Evolutionary conservation across 2,888 invertebrate species (phyloP).

Genomic region (Cetonia aurata): DNA sequence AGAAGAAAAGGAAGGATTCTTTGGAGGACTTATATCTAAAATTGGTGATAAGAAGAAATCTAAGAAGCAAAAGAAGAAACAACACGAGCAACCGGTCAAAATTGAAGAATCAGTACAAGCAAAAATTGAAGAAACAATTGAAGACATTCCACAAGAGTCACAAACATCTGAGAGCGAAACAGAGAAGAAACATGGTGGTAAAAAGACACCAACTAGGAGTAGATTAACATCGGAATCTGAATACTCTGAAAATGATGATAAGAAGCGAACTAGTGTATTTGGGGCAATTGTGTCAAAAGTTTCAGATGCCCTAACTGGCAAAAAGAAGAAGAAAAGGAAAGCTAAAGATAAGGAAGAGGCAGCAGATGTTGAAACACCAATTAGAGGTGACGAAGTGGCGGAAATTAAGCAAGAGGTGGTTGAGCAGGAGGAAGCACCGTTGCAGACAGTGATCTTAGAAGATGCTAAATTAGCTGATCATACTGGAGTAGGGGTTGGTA

Average conservation of each 20-base stretch:
- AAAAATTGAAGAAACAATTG: not conserved
- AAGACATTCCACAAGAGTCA: slow-evolving; percentile 13
- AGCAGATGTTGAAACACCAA: not conserved
- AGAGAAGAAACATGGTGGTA: slow-evolving; percentile 26
- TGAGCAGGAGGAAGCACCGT: not conserved
- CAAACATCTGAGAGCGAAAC: slow-evolving; percentile 38
- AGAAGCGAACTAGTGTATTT: slow-evolving; percentile 46
- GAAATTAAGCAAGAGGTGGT: not conserved
- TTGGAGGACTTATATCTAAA: slow-evolving; percentile 54
- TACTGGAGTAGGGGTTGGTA: no score
- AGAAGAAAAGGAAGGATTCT: slow-evolving; percentile 53
- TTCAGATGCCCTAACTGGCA: slow-evolving; percentile 41
- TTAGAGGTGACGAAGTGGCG: not conserved
- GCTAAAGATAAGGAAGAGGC: slow-evolving; percentile 14
- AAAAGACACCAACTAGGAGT: slow-evolving; percentile 42
- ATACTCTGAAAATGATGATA: slow-evolving; percentile 42
- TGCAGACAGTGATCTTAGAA: not conserved
- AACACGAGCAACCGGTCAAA: not conserved
- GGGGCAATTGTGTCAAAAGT: slow-evolving; percentile 43
- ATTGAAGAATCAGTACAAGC: slow-evolving; percentile 33
- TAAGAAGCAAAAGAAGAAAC: slow-evolving; percentile 52
- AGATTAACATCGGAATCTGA: slow-evolving; percentile 46
- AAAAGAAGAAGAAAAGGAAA: slow-evolving; percentile 41
- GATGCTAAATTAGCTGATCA: no score
- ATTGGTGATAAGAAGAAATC: slow-evolving; percentile 50